Conservation (phyloP, 2,113 vertebrate species). For the Channa argus region DNA sequence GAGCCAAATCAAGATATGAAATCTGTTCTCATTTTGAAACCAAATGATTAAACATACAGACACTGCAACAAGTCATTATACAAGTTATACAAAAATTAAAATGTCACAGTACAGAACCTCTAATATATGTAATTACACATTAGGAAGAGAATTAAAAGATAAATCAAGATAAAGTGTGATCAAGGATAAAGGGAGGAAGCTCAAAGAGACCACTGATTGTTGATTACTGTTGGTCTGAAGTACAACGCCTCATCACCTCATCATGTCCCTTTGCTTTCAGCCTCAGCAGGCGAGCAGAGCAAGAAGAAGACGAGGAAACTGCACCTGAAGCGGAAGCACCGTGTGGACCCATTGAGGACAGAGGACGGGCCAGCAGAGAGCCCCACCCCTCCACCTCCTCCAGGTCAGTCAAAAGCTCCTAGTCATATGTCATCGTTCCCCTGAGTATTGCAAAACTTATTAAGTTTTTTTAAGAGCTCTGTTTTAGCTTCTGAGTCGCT, state of each 20-base stretch:
- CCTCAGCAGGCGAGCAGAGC: constrained; percentile 74
- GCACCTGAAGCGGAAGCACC: constrained; percentile 90
- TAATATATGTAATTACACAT: constrained; percentile 7
- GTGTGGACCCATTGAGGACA: constrained; percentile 89
- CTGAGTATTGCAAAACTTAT: no score
- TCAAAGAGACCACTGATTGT: no score
- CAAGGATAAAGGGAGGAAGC: not conserved
- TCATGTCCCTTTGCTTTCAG: constrained; percentile 24
- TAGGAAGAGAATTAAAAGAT: not conserved
- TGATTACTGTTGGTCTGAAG: not conserved
- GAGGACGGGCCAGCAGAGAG: constrained; percentile 70
- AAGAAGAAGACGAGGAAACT: constrained; percentile 89
- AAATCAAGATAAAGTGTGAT: not conserved
- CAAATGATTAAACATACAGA: constrained; percentile 12
- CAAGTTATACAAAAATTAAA: constrained; percentile 1
- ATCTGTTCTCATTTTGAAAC: constrained; percentile 20
- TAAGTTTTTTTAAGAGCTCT: no score
- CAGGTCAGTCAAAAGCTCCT: constrained; percentile 60
- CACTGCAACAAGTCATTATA: not conserved
- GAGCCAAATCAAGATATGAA: constrained; percentile 13
- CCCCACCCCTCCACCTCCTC: constrained; percentile 74
- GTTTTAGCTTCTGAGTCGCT: no score
- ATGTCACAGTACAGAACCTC: not conserved
- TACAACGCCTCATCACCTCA: not conserved
- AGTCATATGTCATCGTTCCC: not conserved